These are phyloP conservation scores for Spodoptera litura DNA, from an alignment of 1,140 invertebrate genomes.

Conservation along the genomic window DNA sequence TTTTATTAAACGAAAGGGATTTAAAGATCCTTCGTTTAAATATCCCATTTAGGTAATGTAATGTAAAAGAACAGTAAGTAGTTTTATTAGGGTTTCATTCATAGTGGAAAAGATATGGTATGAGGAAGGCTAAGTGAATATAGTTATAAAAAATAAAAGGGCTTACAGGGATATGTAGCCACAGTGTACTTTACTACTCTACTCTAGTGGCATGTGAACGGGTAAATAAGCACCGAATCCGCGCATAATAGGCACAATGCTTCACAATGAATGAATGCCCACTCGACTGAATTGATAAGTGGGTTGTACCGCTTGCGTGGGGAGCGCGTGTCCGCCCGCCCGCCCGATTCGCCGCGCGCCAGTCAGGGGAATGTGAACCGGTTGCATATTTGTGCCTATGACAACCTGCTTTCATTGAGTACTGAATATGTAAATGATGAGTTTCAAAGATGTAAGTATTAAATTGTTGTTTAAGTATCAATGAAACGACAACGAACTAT, in stretches of 20 bases:
- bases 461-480: background rate
- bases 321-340: constrained; percentile 69
- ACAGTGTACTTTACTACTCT: constrained; percentile 42
- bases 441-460: background rate
- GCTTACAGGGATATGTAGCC: constrained; percentile 35
- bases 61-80: background rate
- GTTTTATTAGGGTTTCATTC: constrained; percentile 9
- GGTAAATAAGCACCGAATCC: constrained; percentile 80
- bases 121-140: background rate
- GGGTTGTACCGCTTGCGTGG: constrained; percentile 77
- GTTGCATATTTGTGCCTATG: constrained; percentile 48
- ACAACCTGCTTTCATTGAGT: constrained; percentile 42
- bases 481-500: no score
- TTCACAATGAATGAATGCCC: constrained; percentile 84
- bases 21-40: background rate
- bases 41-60: background rate
- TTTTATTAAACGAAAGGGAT: background rate
- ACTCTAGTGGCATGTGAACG: constrained; percentile 74
- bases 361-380: background rate
- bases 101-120: background rate
- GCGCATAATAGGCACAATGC: constrained; percentile 82
- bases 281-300: constrained; percentile 85
- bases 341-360: constrained; percentile 52
- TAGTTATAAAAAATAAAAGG: constrained; percentile 17
- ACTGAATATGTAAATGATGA: background rate